A percentile compares a stretch with the other conserved stretches of the same genome.
Evolutionary conservation across 1,140 invertebrate genomes (phyloP).

Genomic region (Coelopa frigida): DNA sequence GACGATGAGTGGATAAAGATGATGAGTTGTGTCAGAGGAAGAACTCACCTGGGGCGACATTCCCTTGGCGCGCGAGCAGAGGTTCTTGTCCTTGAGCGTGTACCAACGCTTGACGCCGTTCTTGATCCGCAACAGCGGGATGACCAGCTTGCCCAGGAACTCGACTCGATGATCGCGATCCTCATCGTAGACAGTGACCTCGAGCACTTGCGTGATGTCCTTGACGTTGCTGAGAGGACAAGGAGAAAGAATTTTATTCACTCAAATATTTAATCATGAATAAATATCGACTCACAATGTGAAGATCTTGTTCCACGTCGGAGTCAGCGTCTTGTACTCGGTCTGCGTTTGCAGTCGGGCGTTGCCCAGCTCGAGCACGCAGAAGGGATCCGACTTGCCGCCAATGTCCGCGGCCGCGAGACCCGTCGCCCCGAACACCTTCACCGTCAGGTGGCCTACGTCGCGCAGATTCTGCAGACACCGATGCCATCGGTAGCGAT

Average conservation of each 20-base stretch:
- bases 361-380: constrained; percentile 92
- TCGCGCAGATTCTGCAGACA: constrained; percentile 72
- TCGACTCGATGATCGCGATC: constrained; percentile 97
- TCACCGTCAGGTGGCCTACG: constrained; percentile 82
- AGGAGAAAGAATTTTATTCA: too few relatives aligned
- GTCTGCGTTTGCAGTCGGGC: constrained; percentile 94
- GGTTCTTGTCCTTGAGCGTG: constrained; percentile 92
- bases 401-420: constrained; percentile 85
- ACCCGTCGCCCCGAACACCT: constrained; percentile 83
- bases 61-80: constrained; percentile 81
- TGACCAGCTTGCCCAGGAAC: constrained; percentile 88
- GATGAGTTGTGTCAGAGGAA: neutral
- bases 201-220: constrained; percentile 92
- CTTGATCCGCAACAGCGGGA: constrained; percentile 80
- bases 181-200: constrained; percentile 98
- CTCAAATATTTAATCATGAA: neutral
- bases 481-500: constrained; percentile 69
- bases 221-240: constrained; percentile 75
- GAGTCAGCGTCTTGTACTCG: constrained; percentile 94
- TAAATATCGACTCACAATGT: constrained; percentile 74
- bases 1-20: neutral
- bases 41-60: constrained; percentile 70
- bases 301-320: constrained; percentile 98
- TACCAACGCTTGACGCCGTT: constrained; percentile 95
- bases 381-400: constrained; percentile 95